Base-by-base conservation (phyloP, 2,888 invertebrate species). In the Diarsia brunnea region DNA sequence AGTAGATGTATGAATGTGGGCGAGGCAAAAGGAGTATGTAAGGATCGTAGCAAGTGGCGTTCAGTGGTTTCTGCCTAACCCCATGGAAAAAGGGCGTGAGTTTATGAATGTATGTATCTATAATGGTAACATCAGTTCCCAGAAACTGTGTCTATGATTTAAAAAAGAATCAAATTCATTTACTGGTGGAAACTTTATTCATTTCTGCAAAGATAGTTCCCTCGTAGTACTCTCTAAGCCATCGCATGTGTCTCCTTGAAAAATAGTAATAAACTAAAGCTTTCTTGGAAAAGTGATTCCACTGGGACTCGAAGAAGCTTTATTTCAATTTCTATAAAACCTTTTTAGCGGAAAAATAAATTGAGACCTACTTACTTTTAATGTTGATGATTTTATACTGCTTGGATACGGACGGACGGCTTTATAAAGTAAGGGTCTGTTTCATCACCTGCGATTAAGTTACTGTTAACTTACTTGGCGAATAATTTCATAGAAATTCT, bases 171-270 rank as follows among this genome's bases (percentile, higher is more conserved):
- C 8, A 4, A 51, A n/a, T 53, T 71, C 21, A 27, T 27, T 43
- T 27, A 12, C 27, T n/a, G 27, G 5, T 27, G n/a, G n/a, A n/a
- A n/a, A 65, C 43, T 77, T 43, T 2, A n/a, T 21, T 4, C 0
- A 4, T 51, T n/a, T 43, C 19, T 27, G 10, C 8, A 43, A 21
- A 47, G 4, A 38, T 47, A 27, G 3, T 45, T 16, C 7, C 45
- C 16, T 14, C 10, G 21, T 21, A 21, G 4, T 27, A 1, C 31
- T 31, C 10, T n/a, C 10, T 10, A 55, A 73, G 38, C 27, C 16
- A 21, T 53, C 27, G 61, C 81, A 53, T 53, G 45, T 16, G 10
- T 69, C 21, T 70, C 45, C 45, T 71, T 79, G 38, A 63, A 81
- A 73, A 24, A 47, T 12, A 74, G 73, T 49, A 61, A 73, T 49